Evolutionary conservation across 1,140 invertebrate genomes (phyloP), one percentile per base, ranked within the genome.

Genomic region (Procambarus virginalis): DNA sequence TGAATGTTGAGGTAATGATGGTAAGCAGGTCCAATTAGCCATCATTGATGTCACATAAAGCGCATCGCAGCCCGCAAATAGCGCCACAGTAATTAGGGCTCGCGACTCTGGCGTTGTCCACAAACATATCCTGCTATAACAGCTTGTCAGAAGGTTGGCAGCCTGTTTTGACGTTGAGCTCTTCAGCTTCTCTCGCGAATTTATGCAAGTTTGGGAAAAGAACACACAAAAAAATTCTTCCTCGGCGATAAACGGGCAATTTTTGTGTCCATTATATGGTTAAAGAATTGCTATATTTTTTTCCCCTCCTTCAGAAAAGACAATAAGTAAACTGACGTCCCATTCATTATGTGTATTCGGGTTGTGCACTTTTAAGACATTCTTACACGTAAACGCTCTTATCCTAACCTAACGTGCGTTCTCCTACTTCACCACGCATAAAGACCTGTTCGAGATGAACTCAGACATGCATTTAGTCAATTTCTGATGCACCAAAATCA

Each of bases 41-140:
- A 77, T 84, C 87, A 89, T 89, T 84, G 87, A 89, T 84, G 87
- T 89, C 87, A 89, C 81, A 89, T 89, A 89, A 89, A 89, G 81
- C 84, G 80, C 73, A 45, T 76, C 49, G 80, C 10, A 84, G 87
- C 87, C 87, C 68, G 75, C 87, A 89, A 89, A 89, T 64, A 89
- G 45, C 81, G 45, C 55, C 17, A 20, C 51, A 20, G 81, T 84
- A 89, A 89, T 89, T 76, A 77, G 51, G 46, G 34, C 80, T 46
- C 20, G 34, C n/a, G 55, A 78, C 75, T 46, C 51, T 68, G 22
- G 75, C 20, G 75, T 14, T 34, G 46, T 55, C 20, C 78, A 81
- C 84, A 86, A 86, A 86, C 75, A 78, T 86, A 51, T 86, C 84
- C 84, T 78, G 49, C 6, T 77, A 34, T 60, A 77, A 86, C 84